Evolutionary conservation across 92 coral and sea anemone genomes (phyloP), one percentile per base, ranked within the genome.

Genomic region (Blastomussa wellsi): DNA sequence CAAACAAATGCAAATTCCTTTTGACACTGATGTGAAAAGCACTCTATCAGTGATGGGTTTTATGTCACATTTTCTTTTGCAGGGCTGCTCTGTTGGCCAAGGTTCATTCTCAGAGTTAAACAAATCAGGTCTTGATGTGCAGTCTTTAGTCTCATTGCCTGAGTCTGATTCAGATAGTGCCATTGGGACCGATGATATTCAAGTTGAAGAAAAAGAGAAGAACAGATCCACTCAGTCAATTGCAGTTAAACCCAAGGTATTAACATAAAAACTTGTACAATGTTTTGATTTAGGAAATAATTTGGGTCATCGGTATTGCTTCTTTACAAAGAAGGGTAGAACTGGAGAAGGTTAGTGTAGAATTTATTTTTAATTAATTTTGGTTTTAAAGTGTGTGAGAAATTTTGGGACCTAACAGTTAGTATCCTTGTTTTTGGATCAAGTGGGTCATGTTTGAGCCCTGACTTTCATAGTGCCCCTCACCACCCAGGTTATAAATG

Each of bases 81-180:
- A 94, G 98, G 98, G 98, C n/a, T 83, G 88, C 24, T 92, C 94
- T 35, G 87, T 94, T 35, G 93, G 91, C 19, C 93, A 85, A 80
- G 98, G 95, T 35, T 84, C 90, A 3, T 82, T 84, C 35, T 82
- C 86, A 65, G 92, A 94, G 31, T 85, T 94, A 36, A 37, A 19
- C 33, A 83, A 82, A 16, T 66, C 76, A 35, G 94, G 95, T 64
- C 85, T 94, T 60, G 98, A 94, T 86, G 92, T 94, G 15, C 79
- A 82, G 78, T 94, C 98, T 0, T 66, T 94, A 28, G 73, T 92
- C 49, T 90, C 94, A 10, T 70, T 83, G n/a, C 74, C 85, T 0
- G 91, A 91, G 53, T 83, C 84, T 64, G 93, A 88, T 39, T 35
- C 59, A 19, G 92, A 89, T 68, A 89, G 84, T 51, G 73, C 78